These are phyloP conservation scores for Xiphydria camelus DNA, from an alignment of 2,888 invertebrate species.

Conservation along the genomic window DNA sequence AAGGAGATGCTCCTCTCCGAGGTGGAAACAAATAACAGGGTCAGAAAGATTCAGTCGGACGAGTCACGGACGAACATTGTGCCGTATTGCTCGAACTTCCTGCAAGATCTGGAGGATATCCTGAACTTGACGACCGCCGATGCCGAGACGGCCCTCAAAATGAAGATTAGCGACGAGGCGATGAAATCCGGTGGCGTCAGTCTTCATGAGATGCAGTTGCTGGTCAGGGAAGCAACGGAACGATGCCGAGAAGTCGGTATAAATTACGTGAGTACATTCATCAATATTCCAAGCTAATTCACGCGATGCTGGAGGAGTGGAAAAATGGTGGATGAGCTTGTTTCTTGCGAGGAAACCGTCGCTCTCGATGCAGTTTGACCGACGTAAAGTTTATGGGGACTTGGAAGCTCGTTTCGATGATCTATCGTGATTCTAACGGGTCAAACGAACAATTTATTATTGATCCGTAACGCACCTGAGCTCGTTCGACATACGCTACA, in stretches of 20 bases:
- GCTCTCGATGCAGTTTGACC: no score
- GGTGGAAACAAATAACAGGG: constrained; percentile 57
- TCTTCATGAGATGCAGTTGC: constrained; percentile 52
- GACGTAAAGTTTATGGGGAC: no score
- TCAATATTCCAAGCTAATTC: neutral
- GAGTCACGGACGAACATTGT: constrained; percentile 52
- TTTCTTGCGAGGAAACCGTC: no score
- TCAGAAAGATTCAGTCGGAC: constrained; percentile 57
- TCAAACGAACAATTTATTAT: no score
- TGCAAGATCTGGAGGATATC: constrained; percentile 61
- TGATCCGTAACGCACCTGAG: no score
- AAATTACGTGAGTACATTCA: constrained; percentile 46
- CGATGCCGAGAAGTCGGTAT: constrained; percentile 50
- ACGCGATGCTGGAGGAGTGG: no score
- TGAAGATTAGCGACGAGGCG: constrained; percentile 40
- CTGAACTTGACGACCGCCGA: constrained; percentile 52
- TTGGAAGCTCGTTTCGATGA: no score
- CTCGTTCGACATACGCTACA: no score
- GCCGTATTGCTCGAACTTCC: constrained; percentile 60
- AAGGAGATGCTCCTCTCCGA: constrained; percentile 54
- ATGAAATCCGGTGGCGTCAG: constrained; percentile 47
- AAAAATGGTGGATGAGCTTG: no score
- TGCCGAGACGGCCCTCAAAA: constrained; percentile 42
- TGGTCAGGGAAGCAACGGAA: constrained; percentile 55
- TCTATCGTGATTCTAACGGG: no score